Base-by-base conservation (phyloP, 2,888 invertebrate genomes). In the Syrphus vitripennis region DNA sequence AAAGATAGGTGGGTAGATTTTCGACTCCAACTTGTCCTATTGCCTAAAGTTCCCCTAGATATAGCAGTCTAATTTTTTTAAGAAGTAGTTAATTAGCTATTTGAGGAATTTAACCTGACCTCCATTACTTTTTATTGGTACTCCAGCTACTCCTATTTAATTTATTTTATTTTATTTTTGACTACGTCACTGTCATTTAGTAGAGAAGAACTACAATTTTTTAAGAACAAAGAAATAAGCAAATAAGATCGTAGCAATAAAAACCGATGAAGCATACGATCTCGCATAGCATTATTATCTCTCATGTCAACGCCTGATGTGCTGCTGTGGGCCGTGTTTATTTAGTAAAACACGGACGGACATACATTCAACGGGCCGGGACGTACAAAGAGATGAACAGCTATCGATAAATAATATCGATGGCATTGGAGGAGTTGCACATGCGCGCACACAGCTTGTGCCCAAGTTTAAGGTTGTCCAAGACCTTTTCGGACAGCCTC, bases 381-480 rank as follows among this genome's bases (percentile, higher is more conserved):
- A 75, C 80, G 53, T 59, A 67, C 71, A 82, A 63, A 34, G 40
- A 71, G 77, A 82, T 82, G 57, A 75, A 65, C 79, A 75, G 24
- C 77, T 10, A 63, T 86, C 81, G 72, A 81, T 86, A 86, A 48
- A 72, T 40, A 29, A 65, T 10, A 21, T 75, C 24, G 59, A 50
- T 76, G 80, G 57, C 84, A 81, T 84, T 76, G 69, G 50, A 59
- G 63, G 59, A 57, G 61, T 31, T 50, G 75, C n/a, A n/a, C n/a
- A 34, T 29, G 45, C 29, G 16, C 53, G 12, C 55, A 42, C 72
- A 26, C 71, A 37, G 31, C 72, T 70, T 77, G 55, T 61, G 31
- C 55, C 81, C 84, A 86, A 84, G 84, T 81, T 81, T 72, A 81
- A 86, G 84, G 84, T 77, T 86, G 81, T 69, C 14, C 72, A 69